Percentiles rank a stretch among this genome's conserved stretches.
These are phyloP conservation scores for Autographa pulchrina DNA, from an alignment of 2,888 invertebrate species.

Conservation along the genomic window DNA sequence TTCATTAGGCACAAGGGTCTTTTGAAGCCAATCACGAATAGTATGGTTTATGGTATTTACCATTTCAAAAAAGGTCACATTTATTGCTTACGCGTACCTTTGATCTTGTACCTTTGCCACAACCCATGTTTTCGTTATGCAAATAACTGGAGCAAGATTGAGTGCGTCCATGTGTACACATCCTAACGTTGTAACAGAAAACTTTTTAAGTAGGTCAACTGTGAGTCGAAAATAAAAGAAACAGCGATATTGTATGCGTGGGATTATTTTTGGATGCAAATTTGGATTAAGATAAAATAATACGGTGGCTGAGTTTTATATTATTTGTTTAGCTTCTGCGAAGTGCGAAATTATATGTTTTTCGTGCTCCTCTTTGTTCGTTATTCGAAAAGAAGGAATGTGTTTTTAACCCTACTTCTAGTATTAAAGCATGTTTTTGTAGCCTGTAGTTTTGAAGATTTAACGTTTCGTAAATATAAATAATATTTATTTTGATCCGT, in stretches of 20 bases:
- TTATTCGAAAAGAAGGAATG: neutral
- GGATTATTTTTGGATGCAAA: neutral
- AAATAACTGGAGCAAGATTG: neutral
- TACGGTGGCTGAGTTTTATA: neutral
- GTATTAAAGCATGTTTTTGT: too few species aligned
- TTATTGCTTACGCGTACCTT: neutral
- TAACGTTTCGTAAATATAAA: too few species aligned
- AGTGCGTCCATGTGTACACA: constrained; percentile 4
- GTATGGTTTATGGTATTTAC: neutral
- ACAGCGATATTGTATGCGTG: neutral
- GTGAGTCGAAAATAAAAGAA: constrained; percentile 11
- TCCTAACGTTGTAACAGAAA: constrained; percentile 7
- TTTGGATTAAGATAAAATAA: constrained; percentile 1
- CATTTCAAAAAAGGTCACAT: neutral
- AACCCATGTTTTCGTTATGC: neutral
- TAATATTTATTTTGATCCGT: too few species aligned
- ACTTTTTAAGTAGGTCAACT: constrained; percentile 31
- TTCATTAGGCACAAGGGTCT: too few species aligned
- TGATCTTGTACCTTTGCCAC: neutral
- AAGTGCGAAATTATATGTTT: neutral
- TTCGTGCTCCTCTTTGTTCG: neutral
- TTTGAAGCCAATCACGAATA: neutral
- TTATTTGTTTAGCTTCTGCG: neutral
- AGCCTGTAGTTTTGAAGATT: too few species aligned
- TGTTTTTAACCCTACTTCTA: neutral